Evolutionary conservation across 2,113 vertebrate genomes (phyloP).

Genomic region (Carollia perspicillata): DNA sequence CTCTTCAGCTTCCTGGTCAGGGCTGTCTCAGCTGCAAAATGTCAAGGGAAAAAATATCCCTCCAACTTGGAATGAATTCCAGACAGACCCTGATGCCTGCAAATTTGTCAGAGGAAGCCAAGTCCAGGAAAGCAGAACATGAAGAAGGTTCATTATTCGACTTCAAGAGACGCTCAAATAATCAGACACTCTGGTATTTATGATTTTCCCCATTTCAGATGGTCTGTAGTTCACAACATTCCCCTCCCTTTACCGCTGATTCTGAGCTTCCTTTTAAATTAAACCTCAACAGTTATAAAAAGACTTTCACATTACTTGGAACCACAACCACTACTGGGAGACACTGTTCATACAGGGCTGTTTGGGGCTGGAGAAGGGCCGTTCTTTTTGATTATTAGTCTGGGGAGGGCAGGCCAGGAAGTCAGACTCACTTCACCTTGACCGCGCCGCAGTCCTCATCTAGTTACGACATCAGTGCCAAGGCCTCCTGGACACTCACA

Average conservation of each 20-base stretch:
- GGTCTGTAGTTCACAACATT: constrained; percentile 73
- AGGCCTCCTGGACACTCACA: not conserved
- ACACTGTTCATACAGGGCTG: constrained; percentile 61
- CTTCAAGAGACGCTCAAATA: constrained; percentile 81
- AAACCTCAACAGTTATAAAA: constrained; percentile 76
- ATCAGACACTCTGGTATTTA: constrained; percentile 81
- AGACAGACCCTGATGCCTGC: constrained; percentile 87
- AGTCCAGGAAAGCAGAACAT: constrained; percentile 83
- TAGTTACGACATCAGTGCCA: not conserved
- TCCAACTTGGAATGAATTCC: constrained; percentile 85
- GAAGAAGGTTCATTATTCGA: constrained; percentile 83
- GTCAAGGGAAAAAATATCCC: constrained; percentile 80
- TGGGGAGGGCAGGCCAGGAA: constrained; percentile 37
- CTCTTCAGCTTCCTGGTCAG: constrained; percentile 80
- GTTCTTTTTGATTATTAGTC: constrained; percentile 62
- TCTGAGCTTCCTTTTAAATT: constrained; percentile 73
- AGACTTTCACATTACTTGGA: constrained; percentile 67
- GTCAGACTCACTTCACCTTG: constrained; percentile 40
- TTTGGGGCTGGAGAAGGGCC: constrained; percentile 31
- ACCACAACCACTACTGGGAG: constrained; percentile 65
- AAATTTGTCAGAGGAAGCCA: constrained; percentile 83
- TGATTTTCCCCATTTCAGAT: constrained; percentile 78
- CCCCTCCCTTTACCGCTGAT: constrained; percentile 72
- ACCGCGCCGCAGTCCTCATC: constrained; percentile 26
- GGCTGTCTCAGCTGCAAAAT: constrained; percentile 84